Percentiles rank a stretch among this genome's conserved stretches.
These are phyloP conservation scores for Parochlus steinenii DNA, from an alignment of 2,888 invertebrate genomes.

Conservation along the genomic window DNA sequence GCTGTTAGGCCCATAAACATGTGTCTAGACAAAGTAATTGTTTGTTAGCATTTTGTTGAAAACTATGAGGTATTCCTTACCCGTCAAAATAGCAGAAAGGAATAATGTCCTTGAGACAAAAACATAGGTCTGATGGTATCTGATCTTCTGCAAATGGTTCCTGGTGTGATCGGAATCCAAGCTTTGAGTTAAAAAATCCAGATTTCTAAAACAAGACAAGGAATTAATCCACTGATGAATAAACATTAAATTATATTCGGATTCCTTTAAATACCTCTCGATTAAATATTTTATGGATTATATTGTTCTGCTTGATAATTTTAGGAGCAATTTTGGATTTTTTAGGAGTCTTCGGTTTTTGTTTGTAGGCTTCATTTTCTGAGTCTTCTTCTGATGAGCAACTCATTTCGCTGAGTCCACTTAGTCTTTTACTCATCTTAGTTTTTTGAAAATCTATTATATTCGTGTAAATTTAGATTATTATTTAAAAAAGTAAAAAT, in stretches of 20 bases:
- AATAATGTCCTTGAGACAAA: slow-evolving; percentile 45
- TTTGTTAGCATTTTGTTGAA: background rate
- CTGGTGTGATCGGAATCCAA: slow-evolving; percentile 31
- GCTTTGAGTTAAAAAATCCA: slow-evolving; percentile 34
- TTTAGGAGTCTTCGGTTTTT: too few relatives aligned
- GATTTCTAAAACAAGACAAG: slow-evolving; percentile 30
- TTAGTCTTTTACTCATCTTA: too few relatives aligned
- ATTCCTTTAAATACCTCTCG: slow-evolving; percentile 37
- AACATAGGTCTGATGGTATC: slow-evolving; percentile 39
- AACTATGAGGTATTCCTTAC: slow-evolving; percentile 11
- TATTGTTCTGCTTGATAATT: too few relatives aligned
- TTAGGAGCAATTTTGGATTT: too few relatives aligned
- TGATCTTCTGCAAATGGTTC: slow-evolving; percentile 33
- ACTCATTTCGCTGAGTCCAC: too few relatives aligned
- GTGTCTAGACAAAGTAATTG: slow-evolving; percentile 40
- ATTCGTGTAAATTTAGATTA: background rate
- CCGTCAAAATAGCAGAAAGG: slow-evolving; percentile 35
- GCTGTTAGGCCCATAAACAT: slow-evolving; percentile 91
- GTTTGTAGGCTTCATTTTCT: too few relatives aligned
- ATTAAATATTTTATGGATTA: slow-evolving; percentile 37
- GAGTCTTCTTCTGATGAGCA: too few relatives aligned
- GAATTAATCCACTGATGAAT: slow-evolving; percentile 16
- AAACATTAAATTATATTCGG: slow-evolving; percentile 10
- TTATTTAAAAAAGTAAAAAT: background rate
- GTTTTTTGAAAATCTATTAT: background rate